Base-by-base conservation (phyloP, 2,888 invertebrate species). In the Scaptomyza parva region DNA sequence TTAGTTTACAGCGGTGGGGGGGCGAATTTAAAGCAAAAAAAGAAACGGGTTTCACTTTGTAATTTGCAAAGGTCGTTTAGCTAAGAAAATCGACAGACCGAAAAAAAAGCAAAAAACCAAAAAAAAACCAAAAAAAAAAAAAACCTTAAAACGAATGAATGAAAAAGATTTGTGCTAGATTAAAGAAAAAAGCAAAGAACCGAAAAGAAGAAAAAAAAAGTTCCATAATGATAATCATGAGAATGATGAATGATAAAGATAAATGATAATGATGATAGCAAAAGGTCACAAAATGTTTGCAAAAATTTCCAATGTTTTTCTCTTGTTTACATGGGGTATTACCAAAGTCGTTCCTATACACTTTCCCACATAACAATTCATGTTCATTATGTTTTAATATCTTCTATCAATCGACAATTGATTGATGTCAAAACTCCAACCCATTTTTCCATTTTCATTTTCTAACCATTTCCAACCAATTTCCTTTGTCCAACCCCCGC, bases 31-130 rank as follows among this genome's bases (percentile, higher is more conserved):
- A 28, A 28, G 11, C 9, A 4, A n/a, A 6, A 2, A 33, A n/a
- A 12, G 18, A 50, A 71, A 71, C 66, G 52, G 57, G 66, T 17
- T 71, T 53, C 71, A 52, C 47, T 68, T 68, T 59, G 63, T 55
- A 59, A 72, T 69, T 72, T 53, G 39, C 70, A 73, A 73, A 72
- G 72, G 72, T 72, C 72, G 69, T 74, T 72, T 41, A 60, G 55
- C 50, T 26, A 18, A 50, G 37, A 44, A 24, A 61, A 70, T 20
- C 35, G 18, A 41, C 26, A 12, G 33, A 35, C 4, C 30, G 6
- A 33, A 12, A 3, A 6, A 5, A 28, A 28, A 26, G 0, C 8
- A 26, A 8, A n/a, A n/a, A 28, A 2, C 28, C 2, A 12, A 30
- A 11, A 30, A 52, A 22, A 52, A 28, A 2, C 28, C 2, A 12